Percentiles rank a stretch among this genome's conserved stretches.
Conservation (phyloP, 2,797 vertebrate genomes). For the Crotalus adamanteus region DNA sequence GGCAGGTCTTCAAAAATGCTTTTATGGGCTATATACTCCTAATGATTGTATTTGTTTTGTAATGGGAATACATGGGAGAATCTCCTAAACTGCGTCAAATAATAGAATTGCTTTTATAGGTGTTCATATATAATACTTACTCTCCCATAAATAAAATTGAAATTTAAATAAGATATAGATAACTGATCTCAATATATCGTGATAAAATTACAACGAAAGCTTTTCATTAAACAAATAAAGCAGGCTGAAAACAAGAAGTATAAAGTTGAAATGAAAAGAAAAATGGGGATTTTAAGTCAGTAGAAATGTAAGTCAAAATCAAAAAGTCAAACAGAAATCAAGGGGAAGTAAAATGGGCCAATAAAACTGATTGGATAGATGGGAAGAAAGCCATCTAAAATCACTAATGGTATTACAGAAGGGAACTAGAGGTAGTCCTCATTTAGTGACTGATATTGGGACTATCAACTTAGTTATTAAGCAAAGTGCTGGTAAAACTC, state of each 20-base stretch:
- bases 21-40: neutral
- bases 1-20: neutral
- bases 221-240: neutral
- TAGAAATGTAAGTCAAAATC: neutral
- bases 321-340: too few relatives aligned
- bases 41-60: neutral
- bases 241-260: neutral
- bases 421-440: neutral
- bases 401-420: neutral
- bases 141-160: neutral
- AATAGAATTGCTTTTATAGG: neutral
- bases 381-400: neutral
- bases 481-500: neutral
- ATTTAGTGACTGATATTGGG: neutral
- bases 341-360: neutral
- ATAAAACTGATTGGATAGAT: neutral
- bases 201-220: neutral
- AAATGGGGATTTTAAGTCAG: neutral
- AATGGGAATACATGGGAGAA: neutral
- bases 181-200: neutral
- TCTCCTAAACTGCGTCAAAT: neutral
- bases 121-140: too few relatives aligned
- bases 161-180: neutral
- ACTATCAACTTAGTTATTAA: neutral
- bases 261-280: neutral